Base-by-base conservation (phyloP, 2,113 vertebrate species). In the Sander vitreus region DNA sequence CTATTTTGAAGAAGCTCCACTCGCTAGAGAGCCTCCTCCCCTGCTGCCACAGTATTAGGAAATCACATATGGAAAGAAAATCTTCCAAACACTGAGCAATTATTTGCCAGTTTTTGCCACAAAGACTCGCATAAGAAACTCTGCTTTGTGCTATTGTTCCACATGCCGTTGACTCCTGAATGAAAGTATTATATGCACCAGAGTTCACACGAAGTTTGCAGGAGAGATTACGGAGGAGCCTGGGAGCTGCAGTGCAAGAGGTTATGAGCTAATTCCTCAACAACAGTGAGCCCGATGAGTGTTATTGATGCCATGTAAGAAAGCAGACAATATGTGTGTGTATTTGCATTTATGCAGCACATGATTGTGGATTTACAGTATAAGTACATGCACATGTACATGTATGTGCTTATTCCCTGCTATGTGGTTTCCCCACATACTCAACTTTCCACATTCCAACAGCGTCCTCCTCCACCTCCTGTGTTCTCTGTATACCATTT, bases 171-270 rank as follows among this genome's bases (percentile, higher is more conserved):
- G 73, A 86, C 71, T 88, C 79, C 81, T 81, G 73, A 89, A 83
- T 85, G 84, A 86, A 84, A 39, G 81, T 78, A 84, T 91, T 89
- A 87, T 86, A 43, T 76, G 58, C 77, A 75, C 48, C 4, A 18
- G 80, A 80, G 90, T 93, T 94, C 89, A 89, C 9, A 23, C 55
- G 70, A 91, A 90, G 89, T 93, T 91, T 90, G 84, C 65, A 48
- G 58, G 47, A 78, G 80, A 89, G 87, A 93, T 91, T 92, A 92
- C 77, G 67, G 54, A 80, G 57, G 63, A 86, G 73, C 67, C 67
- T 76, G 25, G 43, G 50, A 86, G 83, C 76, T 63, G 83, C 69
- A n/a, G 51, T 30, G 67, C 71, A 81, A 59, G 84, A 79, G 76
- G 80, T 87, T 91, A 79, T 81, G 81, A 89, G 73, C 81, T 91